phyloP scores from a whole-genome alignment of 1,140 invertebrate species.

The Drosophila prosaltans region DNA sequence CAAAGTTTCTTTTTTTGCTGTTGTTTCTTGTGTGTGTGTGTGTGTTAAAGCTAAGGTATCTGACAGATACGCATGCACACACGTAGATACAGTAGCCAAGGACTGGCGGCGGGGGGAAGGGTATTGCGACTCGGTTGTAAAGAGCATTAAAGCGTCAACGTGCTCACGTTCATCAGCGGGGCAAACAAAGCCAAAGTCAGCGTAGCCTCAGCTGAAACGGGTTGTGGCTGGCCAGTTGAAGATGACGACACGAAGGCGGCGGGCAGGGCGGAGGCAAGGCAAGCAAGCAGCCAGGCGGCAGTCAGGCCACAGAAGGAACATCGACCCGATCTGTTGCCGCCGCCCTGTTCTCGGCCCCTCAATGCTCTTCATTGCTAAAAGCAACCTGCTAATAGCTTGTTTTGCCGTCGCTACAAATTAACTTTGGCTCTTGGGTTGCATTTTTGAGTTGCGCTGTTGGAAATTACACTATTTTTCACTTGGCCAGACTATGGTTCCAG shows the following conservation, averaged over 20 bases:
- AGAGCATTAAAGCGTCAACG: conserved; percentile 63
- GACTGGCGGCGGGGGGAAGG: background rate
- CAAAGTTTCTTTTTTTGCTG: conserved; percentile 58
- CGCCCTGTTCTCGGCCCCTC: conserved; percentile 3
- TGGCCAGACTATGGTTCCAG: conserved; percentile 36
- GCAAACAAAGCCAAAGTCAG: conserved; percentile 37
- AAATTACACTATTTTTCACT: conserved; percentile 80
- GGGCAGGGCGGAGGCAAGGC: conserved; percentile 2
- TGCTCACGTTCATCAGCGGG: conserved; percentile 60
- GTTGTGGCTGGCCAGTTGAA: conserved; percentile 58
- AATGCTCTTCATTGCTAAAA: conserved; percentile 7
- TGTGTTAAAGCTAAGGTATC: conserved; percentile 62
- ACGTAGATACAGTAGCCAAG: conserved; percentile 42
- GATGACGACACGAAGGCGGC: conserved; percentile 40
- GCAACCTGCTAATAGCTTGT: conserved; percentile 79
- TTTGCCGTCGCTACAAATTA: conserved; percentile 79
- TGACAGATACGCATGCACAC: conserved; percentile 70
- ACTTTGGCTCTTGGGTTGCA: conserved; percentile 73
- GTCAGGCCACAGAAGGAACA: conserved; percentile 37
- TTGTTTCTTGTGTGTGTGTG: conserved; percentile 25
- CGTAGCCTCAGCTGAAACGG: conserved; percentile 49
- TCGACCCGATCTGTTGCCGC: conserved; percentile 11
- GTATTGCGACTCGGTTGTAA: conserved; percentile 21
- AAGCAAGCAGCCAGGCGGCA: conserved; percentile 1
- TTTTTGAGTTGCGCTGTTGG: conserved; percentile 62